Conservation (phyloP, 2,113 vertebrate species). For the Rhinopomastus cyanomelas region DNA sequence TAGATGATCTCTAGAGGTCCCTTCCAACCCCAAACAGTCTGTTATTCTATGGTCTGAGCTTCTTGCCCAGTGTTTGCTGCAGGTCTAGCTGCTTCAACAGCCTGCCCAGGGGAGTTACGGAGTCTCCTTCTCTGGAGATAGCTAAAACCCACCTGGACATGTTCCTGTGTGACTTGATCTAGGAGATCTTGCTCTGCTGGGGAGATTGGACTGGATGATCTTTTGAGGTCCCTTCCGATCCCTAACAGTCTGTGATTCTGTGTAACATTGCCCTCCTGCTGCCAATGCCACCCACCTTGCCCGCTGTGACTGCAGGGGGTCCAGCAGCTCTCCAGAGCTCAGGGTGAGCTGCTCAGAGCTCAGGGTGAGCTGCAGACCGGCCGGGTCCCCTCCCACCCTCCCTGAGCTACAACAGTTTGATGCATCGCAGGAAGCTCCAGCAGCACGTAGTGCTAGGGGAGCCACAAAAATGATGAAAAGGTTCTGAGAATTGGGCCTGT, state of each 20-base stretch:
- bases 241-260: too few species aligned
- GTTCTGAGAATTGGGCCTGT: not conserved
- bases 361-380: not conserved
- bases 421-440: not conserved
- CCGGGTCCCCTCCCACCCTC: not conserved
- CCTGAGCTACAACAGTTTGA: not conserved
- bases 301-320: not conserved
- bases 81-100: not conserved
- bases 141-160: too few species aligned
- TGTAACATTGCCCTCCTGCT: accelerated
- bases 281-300: not conserved
- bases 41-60: not conserved
- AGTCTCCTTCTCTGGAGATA: too few species aligned
- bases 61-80: not conserved
- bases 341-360: not conserved
- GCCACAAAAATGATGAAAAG: not conserved
- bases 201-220: too few species aligned
- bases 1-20: too few species aligned
- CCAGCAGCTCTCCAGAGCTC: not conserved
- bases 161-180: too few species aligned
- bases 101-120: too few species aligned
- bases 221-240: too few species aligned
- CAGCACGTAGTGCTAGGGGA: not conserved
- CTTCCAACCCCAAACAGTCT: too few species aligned
- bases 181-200: too few species aligned